These are phyloP conservation scores for Peromyscus leucopus DNA, from an alignment of 2,113 vertebrate species.

Conservation along the genomic window DNA sequence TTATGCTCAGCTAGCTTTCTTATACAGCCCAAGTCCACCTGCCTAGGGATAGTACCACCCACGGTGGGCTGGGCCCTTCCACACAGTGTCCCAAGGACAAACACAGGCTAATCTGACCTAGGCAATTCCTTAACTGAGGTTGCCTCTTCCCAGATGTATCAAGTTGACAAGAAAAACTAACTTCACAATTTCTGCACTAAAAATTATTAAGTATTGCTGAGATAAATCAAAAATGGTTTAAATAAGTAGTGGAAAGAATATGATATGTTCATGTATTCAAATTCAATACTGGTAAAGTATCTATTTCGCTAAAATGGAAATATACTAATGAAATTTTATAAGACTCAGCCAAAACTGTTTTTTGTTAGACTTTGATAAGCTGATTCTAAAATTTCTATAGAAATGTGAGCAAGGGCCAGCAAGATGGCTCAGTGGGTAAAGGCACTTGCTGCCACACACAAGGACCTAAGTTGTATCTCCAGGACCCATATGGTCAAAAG, in stretches of 20 bases:
- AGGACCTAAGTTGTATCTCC: neutral
- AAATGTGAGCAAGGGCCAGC: neutral
- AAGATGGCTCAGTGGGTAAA: neutral
- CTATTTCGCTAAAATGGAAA: neutral
- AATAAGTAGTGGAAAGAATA: neutral
- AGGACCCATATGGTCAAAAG: neutral
- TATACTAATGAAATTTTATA: neutral
- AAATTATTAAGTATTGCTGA: conserved; percentile 20
- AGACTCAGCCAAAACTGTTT: conserved; percentile 18
- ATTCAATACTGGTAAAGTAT: neutral
- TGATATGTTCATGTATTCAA: neutral
- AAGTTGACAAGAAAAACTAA: neutral
- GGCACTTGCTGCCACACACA: neutral
- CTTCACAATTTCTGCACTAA: neutral
- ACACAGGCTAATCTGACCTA: too few species aligned
- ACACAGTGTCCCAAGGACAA: too few species aligned
- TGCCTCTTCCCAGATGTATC: too few species aligned
- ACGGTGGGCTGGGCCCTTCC: too few species aligned
- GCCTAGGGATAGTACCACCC: too few species aligned
- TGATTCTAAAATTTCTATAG: conserved; percentile 7
- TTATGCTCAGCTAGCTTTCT: neutral
- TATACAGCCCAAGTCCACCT: too few species aligned
- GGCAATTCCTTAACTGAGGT: too few species aligned
- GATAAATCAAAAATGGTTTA: conserved; percentile 27
- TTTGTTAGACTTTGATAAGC: neutral